These are phyloP conservation scores for Nycticorax nycticorax DNA, from an alignment of 2,113 vertebrate genomes.

Conservation along the genomic window DNA sequence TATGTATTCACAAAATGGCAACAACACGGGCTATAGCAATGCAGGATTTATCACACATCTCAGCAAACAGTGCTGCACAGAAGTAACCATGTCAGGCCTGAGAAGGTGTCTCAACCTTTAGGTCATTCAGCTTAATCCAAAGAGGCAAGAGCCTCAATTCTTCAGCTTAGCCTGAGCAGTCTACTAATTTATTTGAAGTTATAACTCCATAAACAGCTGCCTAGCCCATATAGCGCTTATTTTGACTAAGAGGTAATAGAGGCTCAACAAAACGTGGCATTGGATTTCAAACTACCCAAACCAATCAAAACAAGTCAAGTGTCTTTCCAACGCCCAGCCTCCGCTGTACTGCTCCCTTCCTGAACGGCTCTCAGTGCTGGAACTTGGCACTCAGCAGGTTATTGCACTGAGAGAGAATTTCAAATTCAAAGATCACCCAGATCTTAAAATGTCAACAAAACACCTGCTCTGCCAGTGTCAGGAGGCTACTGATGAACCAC, in stretches of 20 bases:
- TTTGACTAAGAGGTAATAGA: neutral
- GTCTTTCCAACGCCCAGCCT: neutral
- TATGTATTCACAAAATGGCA: neutral
- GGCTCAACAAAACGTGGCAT: neutral
- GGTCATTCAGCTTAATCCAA: neutral
- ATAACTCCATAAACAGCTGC: neutral
- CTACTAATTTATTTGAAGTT: neutral
- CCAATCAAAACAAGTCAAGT: neutral
- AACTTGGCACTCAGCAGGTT: neutral
- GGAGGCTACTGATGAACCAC: neutral
- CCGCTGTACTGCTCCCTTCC: neutral
- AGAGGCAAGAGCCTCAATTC: neutral
- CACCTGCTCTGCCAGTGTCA: neutral
- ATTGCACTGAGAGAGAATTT: neutral
- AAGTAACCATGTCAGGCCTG: neutral
- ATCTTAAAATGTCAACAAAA: conserved; percentile 39
- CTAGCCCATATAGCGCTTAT: neutral
- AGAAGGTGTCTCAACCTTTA: neutral
- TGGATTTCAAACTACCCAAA: neutral
- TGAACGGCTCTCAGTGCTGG: neutral
- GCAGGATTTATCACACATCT: neutral
- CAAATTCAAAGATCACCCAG: neutral
- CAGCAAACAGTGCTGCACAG: neutral
- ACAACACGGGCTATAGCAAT: fast-evolving
- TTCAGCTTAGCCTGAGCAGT: neutral